These are phyloP conservation scores for Aquatica leii DNA, from an alignment of 2,888 invertebrate species.

Conservation along the genomic window DNA sequence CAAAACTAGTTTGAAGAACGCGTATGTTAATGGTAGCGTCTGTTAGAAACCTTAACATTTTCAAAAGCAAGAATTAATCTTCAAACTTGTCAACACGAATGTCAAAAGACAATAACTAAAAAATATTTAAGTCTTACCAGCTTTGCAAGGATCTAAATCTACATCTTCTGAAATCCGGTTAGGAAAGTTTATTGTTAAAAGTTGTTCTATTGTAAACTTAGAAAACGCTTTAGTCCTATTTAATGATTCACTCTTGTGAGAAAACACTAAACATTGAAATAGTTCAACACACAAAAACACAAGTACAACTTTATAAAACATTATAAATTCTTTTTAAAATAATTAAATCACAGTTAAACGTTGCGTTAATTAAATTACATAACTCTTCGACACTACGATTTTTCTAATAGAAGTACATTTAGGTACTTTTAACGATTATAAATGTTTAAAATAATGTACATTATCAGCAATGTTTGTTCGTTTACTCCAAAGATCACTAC, in stretches of 20 bases:
- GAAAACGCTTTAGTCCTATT: conserved; percentile 29
- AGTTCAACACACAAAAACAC: conserved; percentile 23
- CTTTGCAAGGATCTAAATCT: conserved; percentile 87
- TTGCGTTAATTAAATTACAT: not conserved
- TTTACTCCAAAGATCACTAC: conserved; percentile 40
- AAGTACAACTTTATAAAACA: conserved; percentile 24
- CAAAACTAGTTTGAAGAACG: too few species aligned
- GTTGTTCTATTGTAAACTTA: conserved; percentile 71
- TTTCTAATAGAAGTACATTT: conserved; percentile 6
- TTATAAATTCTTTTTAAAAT: conserved; percentile 21
- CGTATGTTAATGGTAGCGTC: too few species aligned
- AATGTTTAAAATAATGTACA: conserved; percentile 26
- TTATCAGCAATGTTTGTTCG: conserved; percentile 39
- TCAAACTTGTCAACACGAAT: too few species aligned
- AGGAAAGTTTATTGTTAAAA: conserved; percentile 71
- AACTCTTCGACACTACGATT: not conserved
- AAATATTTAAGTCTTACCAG: conserved; percentile 68
- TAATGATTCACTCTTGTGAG: conserved; percentile 20
- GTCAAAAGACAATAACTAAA: too few species aligned
- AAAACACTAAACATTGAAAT: conserved; percentile 13
- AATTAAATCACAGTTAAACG: conserved; percentile 31
- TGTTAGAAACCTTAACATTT: too few species aligned
- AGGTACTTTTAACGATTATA: conserved; percentile 6
- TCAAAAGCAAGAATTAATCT: too few species aligned
- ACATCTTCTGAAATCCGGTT: conserved; percentile 76